Evolutionary conservation across 2,113 vertebrate species (phyloP).

Genomic region (Bufo bufo): DNA sequence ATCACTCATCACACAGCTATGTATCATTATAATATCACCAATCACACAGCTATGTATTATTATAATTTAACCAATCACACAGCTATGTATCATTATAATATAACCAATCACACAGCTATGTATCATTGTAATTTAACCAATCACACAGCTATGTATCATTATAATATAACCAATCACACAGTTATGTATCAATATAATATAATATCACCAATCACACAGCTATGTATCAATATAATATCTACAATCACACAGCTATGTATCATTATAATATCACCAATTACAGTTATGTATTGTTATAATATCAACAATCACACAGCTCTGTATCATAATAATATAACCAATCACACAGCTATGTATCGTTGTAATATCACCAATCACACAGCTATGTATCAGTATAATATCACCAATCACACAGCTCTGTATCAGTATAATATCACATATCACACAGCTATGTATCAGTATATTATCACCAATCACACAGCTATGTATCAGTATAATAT

Average conservation of each 20-base stretch:
- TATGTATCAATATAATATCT: no score
- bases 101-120: not conserved
- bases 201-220: no score
- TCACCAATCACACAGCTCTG: not conserved
- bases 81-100: not conserved
- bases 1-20: not conserved
- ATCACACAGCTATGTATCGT: not conserved
- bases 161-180: not conserved
- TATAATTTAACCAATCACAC: not conserved
- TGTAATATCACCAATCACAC: not conserved
- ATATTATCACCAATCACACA: not conserved
- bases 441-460: not conserved
- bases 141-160: slow-evolving; percentile 24
- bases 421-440: not conserved
- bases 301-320: not conserved
- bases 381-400: not conserved
- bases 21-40: not conserved
- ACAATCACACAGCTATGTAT: not conserved
- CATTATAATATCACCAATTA: not conserved
- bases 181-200: not conserved
- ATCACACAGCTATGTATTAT: not conserved
- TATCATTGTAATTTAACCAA: not conserved
- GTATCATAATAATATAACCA: not conserved
- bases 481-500: not conserved
- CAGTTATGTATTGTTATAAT: not conserved